Conservation (phyloP, 2,797 vertebrate species). For the Etheostoma nigrum region DNA sequence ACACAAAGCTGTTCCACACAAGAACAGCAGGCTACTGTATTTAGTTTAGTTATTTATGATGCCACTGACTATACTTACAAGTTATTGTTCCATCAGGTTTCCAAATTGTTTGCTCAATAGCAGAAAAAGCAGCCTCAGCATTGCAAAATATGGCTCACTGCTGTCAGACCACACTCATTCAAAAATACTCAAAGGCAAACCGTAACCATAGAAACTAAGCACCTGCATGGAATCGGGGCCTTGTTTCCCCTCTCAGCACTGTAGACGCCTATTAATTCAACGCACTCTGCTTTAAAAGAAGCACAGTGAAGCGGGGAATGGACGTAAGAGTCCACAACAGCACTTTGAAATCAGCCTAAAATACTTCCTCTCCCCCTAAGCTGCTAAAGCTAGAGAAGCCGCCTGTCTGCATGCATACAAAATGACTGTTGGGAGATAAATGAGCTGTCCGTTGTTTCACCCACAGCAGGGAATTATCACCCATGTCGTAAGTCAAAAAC, state of each 20-base stretch:
- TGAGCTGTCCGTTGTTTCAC: conserved; percentile 28
- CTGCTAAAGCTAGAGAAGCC: conserved; percentile 60
- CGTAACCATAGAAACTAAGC: conserved; percentile 74
- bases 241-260: conserved; percentile 51
- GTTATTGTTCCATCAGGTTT: conserved; percentile 24
- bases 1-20: conserved; percentile 29
- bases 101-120: conserved; percentile 21
- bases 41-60: conserved; percentile 30
- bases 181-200: conserved; percentile 42
- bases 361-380: conserved; percentile 35
- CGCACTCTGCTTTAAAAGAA: conserved; percentile 65
- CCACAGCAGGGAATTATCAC: conserved; percentile 34
- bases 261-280: conserved; percentile 64
- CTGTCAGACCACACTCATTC: conserved; percentile 46
- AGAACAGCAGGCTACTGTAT: conserved; percentile 10
- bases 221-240: conserved; percentile 75
- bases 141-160: conserved; percentile 61
- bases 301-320: conserved; percentile 46
- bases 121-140: conserved; percentile 52
- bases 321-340: conserved; percentile 70
- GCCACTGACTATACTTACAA: conserved; percentile 46
- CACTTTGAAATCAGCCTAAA: conserved; percentile 69
- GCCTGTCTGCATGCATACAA: conserved; percentile 43
- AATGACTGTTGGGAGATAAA: conserved; percentile 57
- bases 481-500: conserved; percentile 13